Conservation (phyloP, 92 coral and sea anemone species). For the Zoanthus sansibaricus region DNA sequence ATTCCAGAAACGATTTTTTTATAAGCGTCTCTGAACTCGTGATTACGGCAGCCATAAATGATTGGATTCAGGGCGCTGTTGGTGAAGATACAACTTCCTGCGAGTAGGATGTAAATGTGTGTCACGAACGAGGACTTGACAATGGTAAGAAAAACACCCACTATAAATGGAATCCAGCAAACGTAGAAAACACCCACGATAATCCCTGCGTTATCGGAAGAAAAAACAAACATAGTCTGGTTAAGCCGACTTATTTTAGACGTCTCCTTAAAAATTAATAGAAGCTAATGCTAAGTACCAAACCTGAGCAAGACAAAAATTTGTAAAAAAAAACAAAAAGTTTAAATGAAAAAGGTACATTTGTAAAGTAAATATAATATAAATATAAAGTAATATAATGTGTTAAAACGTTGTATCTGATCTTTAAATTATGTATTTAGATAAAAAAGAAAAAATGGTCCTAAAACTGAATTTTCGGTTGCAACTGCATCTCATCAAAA, state of each 20-base stretch:
- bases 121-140: slow-evolving; percentile 55
- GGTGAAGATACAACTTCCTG: slow-evolving; percentile 38
- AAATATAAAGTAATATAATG: too few species aligned
- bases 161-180: slow-evolving; percentile 68
- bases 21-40: slow-evolving; percentile 61
- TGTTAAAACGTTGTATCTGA: too few species aligned
- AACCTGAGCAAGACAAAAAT: too few species aligned
- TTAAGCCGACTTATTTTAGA: background rate
- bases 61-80: slow-evolving; percentile 73
- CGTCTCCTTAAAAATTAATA: too few species aligned
- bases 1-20: slow-evolving; percentile 31
- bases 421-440: too few species aligned
- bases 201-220: slow-evolving; percentile 37
- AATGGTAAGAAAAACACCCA: slow-evolving; percentile 38
- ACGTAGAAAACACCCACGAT: slow-evolving; percentile 66
- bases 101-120: slow-evolving; percentile 38
- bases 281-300: too few species aligned
- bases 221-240: background rate
- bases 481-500: too few species aligned
- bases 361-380: too few species aligned
- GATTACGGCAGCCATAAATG: slow-evolving; percentile 63
- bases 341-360: too few species aligned
- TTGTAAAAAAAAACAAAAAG: too few species aligned
- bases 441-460: too few species aligned
- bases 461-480: too few species aligned